Base-by-base conservation (phyloP, 2,113 vertebrate genomes). In the Epinephelus cyanopodus region DNA sequence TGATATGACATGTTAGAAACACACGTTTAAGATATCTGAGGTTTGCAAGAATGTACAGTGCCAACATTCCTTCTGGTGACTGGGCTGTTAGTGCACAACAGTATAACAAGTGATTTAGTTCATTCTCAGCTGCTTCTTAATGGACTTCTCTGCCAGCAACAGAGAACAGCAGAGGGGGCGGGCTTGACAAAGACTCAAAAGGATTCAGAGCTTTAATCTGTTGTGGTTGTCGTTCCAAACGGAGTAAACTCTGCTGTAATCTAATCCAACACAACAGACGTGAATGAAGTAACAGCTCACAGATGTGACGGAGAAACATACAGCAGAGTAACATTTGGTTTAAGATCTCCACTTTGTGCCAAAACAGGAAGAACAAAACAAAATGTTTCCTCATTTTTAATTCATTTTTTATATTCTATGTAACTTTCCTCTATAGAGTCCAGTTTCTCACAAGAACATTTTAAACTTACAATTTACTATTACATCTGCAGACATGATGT, bases 141-240 rank as follows among this genome's bases (percentile, higher is more conserved):
- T 18, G 25, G 11, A 48, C 37, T 58, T 50, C 58, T 65, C 69
- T 80, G 69, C 58, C 4, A 14, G 53, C 53, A 37, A 73, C 69
- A 56, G 37, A 66, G 37, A 1, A 37, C 37, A 27, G 33, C 6
- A 42, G 53, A 53, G 29, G 12, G 29, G 48, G 67, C 4, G 17
- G 19, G 45, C 56, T 52, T 13, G 19, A 12, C 64, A 60, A 69
- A 74, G 79, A 61, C 60, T 61, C 27, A 62, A 21, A 1, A 39
- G 57, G 65, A 82, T 65, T 65, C 18, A 15, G 53, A 33, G 60
- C 37, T 72, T 48, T 84, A 81, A 81, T 84, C 68, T 67, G 21
- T 27, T 76, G 75, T 29, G 58, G 29, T 29, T 60, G 58, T 65
- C 53, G 13, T 76, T 70, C 58, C 60, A 54, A 54, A 57, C 64